Evolutionary conservation across 2,888 invertebrate species (phyloP).

Genomic region (Dorcus hopei): DNA sequence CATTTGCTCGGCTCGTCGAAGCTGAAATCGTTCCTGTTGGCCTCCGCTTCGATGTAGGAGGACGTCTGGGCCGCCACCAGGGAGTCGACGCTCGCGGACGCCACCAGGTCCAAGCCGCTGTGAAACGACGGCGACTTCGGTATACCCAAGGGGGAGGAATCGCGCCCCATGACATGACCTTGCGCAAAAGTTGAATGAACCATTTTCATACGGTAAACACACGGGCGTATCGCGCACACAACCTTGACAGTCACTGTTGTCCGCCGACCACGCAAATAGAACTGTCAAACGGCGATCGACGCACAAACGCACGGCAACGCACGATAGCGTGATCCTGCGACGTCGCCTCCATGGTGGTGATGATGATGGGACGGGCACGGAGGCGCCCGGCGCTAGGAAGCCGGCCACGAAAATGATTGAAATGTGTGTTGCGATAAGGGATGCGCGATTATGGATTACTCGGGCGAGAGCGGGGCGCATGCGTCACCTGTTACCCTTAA

Average conservation of each 20-base stretch:
- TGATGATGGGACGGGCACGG: not conserved
- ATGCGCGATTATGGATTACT: constrained; percentile 24
- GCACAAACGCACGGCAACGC: not conserved
- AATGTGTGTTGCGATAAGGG: constrained; percentile 8
- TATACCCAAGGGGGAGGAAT: constrained; percentile 63
- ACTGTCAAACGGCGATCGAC: not conserved
- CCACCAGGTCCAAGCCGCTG: constrained; percentile 78
- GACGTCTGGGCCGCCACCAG: constrained; percentile 22
- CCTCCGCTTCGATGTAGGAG: constrained; percentile 23
- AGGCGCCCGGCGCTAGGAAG: not conserved
- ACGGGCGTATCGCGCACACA: constrained; percentile 44
- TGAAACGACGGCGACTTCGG: constrained; percentile 88
- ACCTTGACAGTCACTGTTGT: constrained; percentile 15
- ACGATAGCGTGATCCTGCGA: not conserved
- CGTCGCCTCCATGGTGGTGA: not conserved
- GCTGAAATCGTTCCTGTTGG: constrained; percentile 2
- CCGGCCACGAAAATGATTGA: not conserved
- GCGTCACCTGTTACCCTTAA: constrained; percentile 13
- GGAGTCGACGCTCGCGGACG: constrained; percentile 52
- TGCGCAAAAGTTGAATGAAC: constrained; percentile 49
- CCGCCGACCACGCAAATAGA: constrained; percentile 4
- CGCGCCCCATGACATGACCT: constrained; percentile 17
- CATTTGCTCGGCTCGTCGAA: constrained; percentile 22
- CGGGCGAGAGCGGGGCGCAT: constrained; percentile 14
- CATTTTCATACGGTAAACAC: constrained; percentile 29